Evolutionary conservation across 2,888 invertebrate species (phyloP).

Genomic region (Glyphotaelius pellucidus): DNA sequence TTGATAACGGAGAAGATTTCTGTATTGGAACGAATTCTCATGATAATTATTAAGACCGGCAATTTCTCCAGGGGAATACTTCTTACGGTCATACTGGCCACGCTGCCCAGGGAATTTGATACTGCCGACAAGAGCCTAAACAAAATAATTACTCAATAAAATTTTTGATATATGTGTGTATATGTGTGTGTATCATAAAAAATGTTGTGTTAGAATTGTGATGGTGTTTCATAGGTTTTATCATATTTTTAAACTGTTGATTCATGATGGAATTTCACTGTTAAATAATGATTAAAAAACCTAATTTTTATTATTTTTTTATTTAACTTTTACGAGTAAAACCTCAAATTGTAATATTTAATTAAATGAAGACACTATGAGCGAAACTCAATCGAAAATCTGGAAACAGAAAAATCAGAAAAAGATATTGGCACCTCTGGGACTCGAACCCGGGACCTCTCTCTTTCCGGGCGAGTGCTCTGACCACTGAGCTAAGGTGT

Average conservation of each 20-base stretch:
- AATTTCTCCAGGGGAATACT: constrained; percentile 91
- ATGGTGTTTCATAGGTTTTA: neutral
- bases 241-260: too few relatives aligned
- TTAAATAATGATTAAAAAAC: neutral
- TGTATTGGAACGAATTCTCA: constrained; percentile 90
- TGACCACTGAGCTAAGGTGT: too few relatives aligned
- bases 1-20: constrained; percentile 94
- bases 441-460: too few relatives aligned
- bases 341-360: too few relatives aligned
- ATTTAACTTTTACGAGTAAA: too few relatives aligned
- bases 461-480: too few relatives aligned
- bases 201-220: neutral
- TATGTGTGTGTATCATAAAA: too few relatives aligned
- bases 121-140: constrained; percentile 86
- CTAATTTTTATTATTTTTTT: too few relatives aligned
- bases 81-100: constrained; percentile 90
- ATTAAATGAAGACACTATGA: too few relatives aligned
- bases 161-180: neutral
- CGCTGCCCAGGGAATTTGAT: constrained; percentile 86
- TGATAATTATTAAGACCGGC: constrained; percentile 93
- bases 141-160: constrained; percentile 44
- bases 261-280: neutral
- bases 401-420: too few relatives aligned
- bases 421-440: too few relatives aligned
- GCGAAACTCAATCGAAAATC: too few relatives aligned